Evolutionary conservation across 30 jellyfish, hydroid and myxozoan genomes (phyloP).

Genomic region (Turritopsis dohrnii): DNA sequence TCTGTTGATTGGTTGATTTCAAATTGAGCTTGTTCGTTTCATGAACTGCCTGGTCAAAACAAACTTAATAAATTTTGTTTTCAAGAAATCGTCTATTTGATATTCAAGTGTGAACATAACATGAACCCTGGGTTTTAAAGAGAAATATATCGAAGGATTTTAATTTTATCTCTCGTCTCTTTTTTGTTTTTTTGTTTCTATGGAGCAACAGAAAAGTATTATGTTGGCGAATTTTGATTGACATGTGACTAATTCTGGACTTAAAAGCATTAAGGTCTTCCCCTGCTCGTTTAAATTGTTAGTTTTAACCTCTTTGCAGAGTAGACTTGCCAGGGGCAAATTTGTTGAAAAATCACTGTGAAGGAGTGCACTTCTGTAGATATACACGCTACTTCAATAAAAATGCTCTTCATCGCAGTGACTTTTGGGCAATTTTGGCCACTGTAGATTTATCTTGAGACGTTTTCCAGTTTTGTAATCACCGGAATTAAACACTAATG

Average conservation of each 20-base stretch:
- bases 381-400: no score
- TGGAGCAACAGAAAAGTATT: not conserved
- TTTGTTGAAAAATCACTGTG: no score
- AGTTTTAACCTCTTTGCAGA: not conserved
- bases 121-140: not conserved
- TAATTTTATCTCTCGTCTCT: no score
- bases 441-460: no score
- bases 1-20: not conserved
- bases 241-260: no score
- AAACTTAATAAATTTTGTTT: not conserved
- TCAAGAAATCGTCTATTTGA: not conserved
- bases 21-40: not conserved
- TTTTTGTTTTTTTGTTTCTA: not conserved
- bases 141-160: no score
- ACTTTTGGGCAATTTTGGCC: no score
- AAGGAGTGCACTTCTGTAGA: no score
- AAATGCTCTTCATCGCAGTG: no score
- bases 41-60: not conserved
- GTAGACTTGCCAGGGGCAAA: no score
- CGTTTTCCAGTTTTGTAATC: no score
- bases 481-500: not conserved
- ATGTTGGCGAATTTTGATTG: not conserved
- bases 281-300: not conserved
- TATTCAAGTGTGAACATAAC: not conserved
- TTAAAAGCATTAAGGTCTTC: not conserved